Base-by-base conservation (phyloP, 2,113 vertebrate genomes). In the Osmerus mordax region DNA sequence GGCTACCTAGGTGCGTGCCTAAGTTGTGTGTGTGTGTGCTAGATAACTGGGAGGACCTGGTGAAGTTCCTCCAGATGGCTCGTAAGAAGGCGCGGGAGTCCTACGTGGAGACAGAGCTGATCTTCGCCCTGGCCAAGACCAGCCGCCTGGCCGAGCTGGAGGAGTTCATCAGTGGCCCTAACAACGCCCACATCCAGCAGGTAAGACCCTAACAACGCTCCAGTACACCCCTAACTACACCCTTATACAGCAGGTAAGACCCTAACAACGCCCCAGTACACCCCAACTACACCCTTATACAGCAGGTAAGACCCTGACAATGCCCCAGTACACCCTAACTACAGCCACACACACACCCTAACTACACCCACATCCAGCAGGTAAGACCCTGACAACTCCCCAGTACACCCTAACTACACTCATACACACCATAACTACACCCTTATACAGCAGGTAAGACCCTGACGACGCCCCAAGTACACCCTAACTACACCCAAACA, bases 11-110 rank as follows among this genome's bases (percentile, higher is more conserved):
- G 29, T 5, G 29, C 2, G 5, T 23, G 23, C 29, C 60, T 73
- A 54, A 21, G 18, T 60, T 60, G 11, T 63, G 61, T 63, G 9
- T 63, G 36, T 21, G 3, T 65, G 14, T 64, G 85, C 71, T 71
- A 97, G 96, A 93, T 90, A 96, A 95, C 84, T 98, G 96, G 95
- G 95, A 96, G 36, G 94, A 97, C 76, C 87, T 97, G 78, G 95
- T 97, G 21, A 97, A 96, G 83, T 98, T 95, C 84, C 91, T 98
- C 32, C 95, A 97, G 79, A 96, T 97, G 95, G 95, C 96, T 77
- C 92, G 93, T 62, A 96, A 95, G 86, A 97, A 95, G 77, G 93
- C 94, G 9, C 88, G 88, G 70, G 95, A 96, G 79, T 94, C 95
- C 1, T 95, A 95, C 0, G 92, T 95, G 56, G 95, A 97, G 84